Conservation (phyloP, 2,797 vertebrate species). For the Rhyacichthys aspro region DNA sequence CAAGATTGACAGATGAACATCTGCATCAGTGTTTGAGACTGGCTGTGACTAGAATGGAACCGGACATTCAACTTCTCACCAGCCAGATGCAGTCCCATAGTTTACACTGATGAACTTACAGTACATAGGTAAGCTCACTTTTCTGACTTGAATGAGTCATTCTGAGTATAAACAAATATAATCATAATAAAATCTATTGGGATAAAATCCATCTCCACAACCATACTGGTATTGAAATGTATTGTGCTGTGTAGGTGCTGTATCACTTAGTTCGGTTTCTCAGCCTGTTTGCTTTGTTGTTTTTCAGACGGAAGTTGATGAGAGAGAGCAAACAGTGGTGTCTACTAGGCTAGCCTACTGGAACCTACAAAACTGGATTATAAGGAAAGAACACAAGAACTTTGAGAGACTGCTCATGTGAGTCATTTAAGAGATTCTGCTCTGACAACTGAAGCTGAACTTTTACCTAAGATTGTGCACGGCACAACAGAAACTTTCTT, state of each 20-base stretch:
- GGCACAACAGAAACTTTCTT: conserved; percentile 8
- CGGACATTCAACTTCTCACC: conserved; percentile 43
- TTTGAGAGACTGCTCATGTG: no score
- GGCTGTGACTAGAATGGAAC: conserved; percentile 47
- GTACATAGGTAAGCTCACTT: conserved; percentile 34
- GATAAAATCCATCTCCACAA: conserved; percentile 38
- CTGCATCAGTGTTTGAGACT: conserved; percentile 53
- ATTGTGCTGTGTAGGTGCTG: conserved; percentile 23
- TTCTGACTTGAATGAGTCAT: conserved; percentile 33
- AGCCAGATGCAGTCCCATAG: conserved; percentile 44
- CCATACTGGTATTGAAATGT: conserved; percentile 9
- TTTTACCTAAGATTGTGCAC: no score
- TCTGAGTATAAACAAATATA: no score
- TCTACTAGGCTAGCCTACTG: no score
- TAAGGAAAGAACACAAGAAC: no score
- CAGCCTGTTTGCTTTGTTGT: no score
- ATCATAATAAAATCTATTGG: conserved; percentile 31
- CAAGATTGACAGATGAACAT: conserved; percentile 51
- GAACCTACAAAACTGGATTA: no score
- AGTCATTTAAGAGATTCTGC: no score
- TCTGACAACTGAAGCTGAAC: no score
- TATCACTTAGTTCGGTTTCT: no score
- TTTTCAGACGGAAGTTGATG: no score
- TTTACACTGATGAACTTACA: conserved; percentile 46
- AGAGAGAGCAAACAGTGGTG: no score